A percentile compares a stretch with the other conserved stretches of the same genome.
phyloP scores from a whole-genome alignment of 2,113 vertebrate species.

The Globicephala melas region DNA sequence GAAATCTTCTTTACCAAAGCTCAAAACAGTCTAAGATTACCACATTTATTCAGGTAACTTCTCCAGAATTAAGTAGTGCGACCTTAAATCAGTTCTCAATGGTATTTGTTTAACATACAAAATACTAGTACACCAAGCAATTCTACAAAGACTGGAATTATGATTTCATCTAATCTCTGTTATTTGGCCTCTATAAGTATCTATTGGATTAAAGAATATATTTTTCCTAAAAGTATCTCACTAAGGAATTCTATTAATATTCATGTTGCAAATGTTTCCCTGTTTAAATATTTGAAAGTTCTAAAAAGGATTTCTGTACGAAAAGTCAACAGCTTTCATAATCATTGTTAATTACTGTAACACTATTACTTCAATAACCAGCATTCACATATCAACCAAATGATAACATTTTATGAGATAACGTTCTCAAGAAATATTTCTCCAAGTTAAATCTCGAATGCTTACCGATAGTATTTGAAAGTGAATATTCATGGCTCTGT shows the following conservation, averaged over 20 bases:
- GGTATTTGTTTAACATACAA: background rate
- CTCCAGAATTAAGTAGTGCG: background rate
- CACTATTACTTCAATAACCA: background rate
- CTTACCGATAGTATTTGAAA: background rate
- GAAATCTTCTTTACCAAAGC: background rate
- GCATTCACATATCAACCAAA: background rate
- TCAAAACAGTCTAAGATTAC: background rate
- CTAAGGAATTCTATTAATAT: background rate
- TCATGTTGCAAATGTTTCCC: background rate
- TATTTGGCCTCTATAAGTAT: background rate
- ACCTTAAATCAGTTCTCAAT: slow-evolving; percentile 1
- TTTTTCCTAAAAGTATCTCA: slow-evolving; percentile 15
- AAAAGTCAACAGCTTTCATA: background rate
- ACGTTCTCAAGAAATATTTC: background rate
- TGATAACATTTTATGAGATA: background rate
- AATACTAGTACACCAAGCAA: background rate
- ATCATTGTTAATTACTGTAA: background rate
- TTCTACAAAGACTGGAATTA: background rate
- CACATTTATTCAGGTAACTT: background rate
- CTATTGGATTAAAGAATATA: background rate
- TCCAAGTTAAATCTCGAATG: background rate
- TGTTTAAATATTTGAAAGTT: slow-evolving; percentile 24
- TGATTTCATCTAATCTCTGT: background rate
- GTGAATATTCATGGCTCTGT: background rate
- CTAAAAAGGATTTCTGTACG: background rate